These are phyloP conservation scores for Arvicola amphibius DNA, from an alignment of 2,797 vertebrate species.

Conservation along the genomic window DNA sequence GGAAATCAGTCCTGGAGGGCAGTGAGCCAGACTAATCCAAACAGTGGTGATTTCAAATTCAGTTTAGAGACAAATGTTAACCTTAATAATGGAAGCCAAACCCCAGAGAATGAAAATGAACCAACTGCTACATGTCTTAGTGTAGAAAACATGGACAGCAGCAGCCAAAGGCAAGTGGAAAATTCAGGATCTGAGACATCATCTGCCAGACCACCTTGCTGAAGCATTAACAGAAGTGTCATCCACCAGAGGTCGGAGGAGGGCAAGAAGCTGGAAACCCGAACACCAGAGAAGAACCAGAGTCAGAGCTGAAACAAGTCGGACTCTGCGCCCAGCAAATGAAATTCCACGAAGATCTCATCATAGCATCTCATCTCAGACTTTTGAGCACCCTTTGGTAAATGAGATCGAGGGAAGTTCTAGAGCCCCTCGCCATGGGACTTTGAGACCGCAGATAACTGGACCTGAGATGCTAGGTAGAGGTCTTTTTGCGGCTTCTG, in stretches of 20 bases:
- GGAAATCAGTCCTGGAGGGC: slow-evolving; percentile 99
- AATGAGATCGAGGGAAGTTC: slow-evolving; percentile 95
- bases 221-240: slow-evolving; percentile 85
- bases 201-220: slow-evolving; percentile 80
- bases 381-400: slow-evolving; percentile 85
- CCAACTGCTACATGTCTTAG: slow-evolving; percentile 85
- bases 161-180: slow-evolving; percentile 90
- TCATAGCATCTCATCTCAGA: slow-evolving; percentile 87
- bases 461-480: slow-evolving; percentile 86
- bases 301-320: slow-evolving; percentile 95
- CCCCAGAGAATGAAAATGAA: slow-evolving; percentile 88
- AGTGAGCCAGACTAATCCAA: slow-evolving; percentile 99
- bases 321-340: slow-evolving; percentile 92
- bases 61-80: slow-evolving; percentile 99
- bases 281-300: slow-evolving; percentile 93
- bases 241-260: slow-evolving; percentile 93
- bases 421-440: slow-evolving; percentile 96
- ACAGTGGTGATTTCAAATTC: slow-evolving; percentile 98
- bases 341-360: slow-evolving; percentile 90
- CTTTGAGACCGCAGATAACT: slow-evolving; percentile 91
- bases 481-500: slow-evolving; percentile 88
- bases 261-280: slow-evolving; percentile 96
- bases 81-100: slow-evolving; percentile 93
- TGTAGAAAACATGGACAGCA: slow-evolving; percentile 87
- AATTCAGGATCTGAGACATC: slow-evolving; percentile 83